Percentiles rank a stretch among this genome's conserved stretches.
Evolutionary conservation across 2,888 invertebrate genomes (phyloP).

Genomic region (Lithodes maja): DNA sequence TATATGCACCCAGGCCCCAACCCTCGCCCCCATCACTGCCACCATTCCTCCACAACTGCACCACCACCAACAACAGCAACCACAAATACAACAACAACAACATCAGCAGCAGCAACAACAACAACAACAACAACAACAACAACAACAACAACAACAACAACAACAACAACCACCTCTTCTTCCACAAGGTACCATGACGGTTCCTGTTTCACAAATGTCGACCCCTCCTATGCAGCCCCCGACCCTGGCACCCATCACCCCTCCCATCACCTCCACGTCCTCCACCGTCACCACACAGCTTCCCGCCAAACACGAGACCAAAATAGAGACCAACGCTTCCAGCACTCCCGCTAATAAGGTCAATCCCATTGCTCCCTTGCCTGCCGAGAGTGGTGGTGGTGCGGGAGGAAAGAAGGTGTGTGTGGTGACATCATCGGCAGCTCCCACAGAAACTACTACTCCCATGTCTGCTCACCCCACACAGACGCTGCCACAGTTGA

Average conservation of each 20-base stretch:
- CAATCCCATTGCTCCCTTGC: not conserved
- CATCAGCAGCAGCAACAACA: constrained; percentile 21
- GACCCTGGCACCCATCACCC: constrained; percentile 25
- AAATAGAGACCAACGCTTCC: constrained; percentile 23
- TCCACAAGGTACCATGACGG: not conserved
- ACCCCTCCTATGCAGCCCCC: constrained; percentile 48
- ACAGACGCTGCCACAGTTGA: constrained; percentile 20
- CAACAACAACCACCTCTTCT: constrained; percentile 19
- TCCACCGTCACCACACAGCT: constrained; percentile 24
- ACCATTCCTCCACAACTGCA: constrained; percentile 20
- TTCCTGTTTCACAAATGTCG: constrained; percentile 35
- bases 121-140: constrained; percentile 47
- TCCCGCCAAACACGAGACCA: constrained; percentile 28
- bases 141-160: constrained; percentile 38
- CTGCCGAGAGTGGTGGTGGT: not conserved
- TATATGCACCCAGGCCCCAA: constrained; percentile 22
- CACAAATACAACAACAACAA: constrained; percentile 15
- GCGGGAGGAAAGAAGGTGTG: constrained; percentile 34
- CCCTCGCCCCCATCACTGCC: constrained; percentile 27
- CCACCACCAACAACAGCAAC: not conserved
- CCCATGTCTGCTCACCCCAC: constrained; percentile 27
- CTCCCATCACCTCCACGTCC: not conserved
- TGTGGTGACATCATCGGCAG: constrained; percentile 21
- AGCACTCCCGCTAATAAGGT: not conserved
- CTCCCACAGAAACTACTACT: not conserved